phyloP scores from a whole-genome alignment of 1,140 invertebrate species.

The Drosophila mauritiana region DNA sequence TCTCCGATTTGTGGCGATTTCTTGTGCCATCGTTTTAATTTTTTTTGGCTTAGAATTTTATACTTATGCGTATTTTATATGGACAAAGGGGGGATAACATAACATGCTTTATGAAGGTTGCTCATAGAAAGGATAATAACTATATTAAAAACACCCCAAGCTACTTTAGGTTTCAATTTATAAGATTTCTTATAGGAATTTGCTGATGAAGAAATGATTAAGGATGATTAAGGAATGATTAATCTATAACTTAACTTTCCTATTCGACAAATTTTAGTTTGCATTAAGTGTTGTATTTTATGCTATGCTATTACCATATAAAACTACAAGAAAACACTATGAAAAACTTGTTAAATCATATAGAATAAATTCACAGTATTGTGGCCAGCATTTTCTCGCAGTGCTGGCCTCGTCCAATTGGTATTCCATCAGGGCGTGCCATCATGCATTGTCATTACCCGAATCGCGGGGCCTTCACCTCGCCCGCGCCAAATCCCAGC shows the following conservation, averaged over 20 bases:
- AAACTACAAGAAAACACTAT: too few species aligned
- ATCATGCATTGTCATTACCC: conserved; percentile 63
- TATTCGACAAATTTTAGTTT: too few species aligned
- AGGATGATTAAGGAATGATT: too few species aligned
- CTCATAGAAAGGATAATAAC: background rate
- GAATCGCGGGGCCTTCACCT: conserved; percentile 35
- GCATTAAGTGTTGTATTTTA: too few species aligned
- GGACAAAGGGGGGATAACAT: conserved; percentile 35
- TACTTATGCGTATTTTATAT: background rate
- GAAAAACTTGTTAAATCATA: too few species aligned
- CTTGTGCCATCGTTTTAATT: conserved; percentile 5
- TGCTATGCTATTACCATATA: too few species aligned
- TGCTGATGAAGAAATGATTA: too few species aligned
- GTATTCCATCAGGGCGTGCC: conserved; percentile 49
- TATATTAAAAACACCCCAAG: conserved; percentile 3
- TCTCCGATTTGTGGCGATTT: conserved; percentile 30
- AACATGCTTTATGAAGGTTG: conserved; percentile 7
- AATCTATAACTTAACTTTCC: background rate
- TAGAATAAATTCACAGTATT: too few species aligned
- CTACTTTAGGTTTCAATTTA: background rate
- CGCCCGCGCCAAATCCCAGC: conserved; percentile 39
- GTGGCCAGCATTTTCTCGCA: conserved; percentile 4
- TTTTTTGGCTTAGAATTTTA: conserved; percentile 30
- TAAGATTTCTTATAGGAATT: too few species aligned
- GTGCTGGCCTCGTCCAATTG: conserved; percentile 24